Base-by-base conservation (phyloP, 2,888 invertebrate species). In the Chelonus formosanus region DNA sequence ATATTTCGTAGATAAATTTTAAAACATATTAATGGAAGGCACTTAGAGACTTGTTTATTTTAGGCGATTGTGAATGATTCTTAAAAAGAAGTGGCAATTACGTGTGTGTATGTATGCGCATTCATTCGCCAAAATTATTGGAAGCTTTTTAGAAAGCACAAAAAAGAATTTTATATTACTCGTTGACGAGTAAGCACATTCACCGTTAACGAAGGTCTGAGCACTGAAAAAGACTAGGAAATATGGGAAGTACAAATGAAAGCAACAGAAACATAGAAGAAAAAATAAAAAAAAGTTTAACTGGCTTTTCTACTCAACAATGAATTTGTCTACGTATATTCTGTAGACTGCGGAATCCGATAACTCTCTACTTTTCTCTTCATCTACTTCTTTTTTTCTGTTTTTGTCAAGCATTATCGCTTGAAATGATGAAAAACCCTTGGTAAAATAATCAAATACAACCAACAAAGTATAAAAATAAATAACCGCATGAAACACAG, bases 341-440 rank as follows among this genome's bases (percentile, higher is more conserved):
- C 70, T 67, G 67, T 67, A 71, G 68, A 69, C 69, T 71, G 64
- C 68, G 69, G 68, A 71, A 71, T 71, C 69, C 71, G 69, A 70
- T 71, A 72, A 71, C 68, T 63, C 65, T 62, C 66, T 55, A 48
- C 45, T 45, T 56, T 57, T 58, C 45, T 8, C 53, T 34, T 48
- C 62, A 34, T 47, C 50, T 47, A 10, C 55, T 54, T 34, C 6
- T 48, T 36, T 48, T 7, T 44, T 34, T 31, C 31, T 10, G 32
- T 10, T 31, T 7, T 35, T 31, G 20, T 31, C 40, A 48, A 55
- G 57, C 70, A 64, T 70, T 70, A 68, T 70, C 68, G 63, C 65
- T 34, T 63, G 50, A 68, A 67, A 63, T 50, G 47, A 34, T 32
- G 56, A 53, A 65, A 68, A 66, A 48, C 45, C 57, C 57, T 44